Evolutionary conservation across 2,113 vertebrate species (phyloP), one percentile per base, ranked within the genome.

Genomic region (Dasyornis broadbenti): DNA sequence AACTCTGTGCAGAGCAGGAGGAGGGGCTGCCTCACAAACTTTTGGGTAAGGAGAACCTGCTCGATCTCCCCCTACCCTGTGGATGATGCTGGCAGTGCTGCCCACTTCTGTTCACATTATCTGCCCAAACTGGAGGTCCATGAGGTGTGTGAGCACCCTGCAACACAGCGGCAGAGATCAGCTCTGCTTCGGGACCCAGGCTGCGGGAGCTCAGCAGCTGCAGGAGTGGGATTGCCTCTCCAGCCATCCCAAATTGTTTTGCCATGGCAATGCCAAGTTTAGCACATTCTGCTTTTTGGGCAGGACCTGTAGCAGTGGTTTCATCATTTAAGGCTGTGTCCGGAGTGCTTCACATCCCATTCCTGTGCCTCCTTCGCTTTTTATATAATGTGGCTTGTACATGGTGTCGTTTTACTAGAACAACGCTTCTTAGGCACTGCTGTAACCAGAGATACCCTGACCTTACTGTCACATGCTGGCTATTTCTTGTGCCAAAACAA

Each of bases 401-500:
- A 0, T 1, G 45, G 37, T 92, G 53, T 85, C 59, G 0, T 73
- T 94, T 95, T 94, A 93, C 90, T 52, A 90, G n/a, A 93, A 93
- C 49, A 76, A 82, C 1, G 1, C 49, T 95, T 61, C 94, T 85
- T 72, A 42, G 78, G 72, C 7, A 31, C 45, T 92, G n/a, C 82
- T 92, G 75, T 90, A 95, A 96, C 86, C 39, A 88, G 92, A 94
- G 88, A 88, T 86, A 57, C 16, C 33, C 85, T 93, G 90, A 90
- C 71, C 82, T 94, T 88, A 87, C 88, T 57, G 85, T 86, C 90
- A 94, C 21, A 53, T 64, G 50, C 71, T 45, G 30, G 30, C 42
- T 90, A 18, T 68, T 89, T 87, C 87, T 86, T 2, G 1, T 86
- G 77, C 70, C 86, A 89, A 82, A 92, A 82, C 61, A 82, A 92